Base-by-base conservation (phyloP, 1,140 invertebrate genomes). In the Pomacea maculata region DNA sequence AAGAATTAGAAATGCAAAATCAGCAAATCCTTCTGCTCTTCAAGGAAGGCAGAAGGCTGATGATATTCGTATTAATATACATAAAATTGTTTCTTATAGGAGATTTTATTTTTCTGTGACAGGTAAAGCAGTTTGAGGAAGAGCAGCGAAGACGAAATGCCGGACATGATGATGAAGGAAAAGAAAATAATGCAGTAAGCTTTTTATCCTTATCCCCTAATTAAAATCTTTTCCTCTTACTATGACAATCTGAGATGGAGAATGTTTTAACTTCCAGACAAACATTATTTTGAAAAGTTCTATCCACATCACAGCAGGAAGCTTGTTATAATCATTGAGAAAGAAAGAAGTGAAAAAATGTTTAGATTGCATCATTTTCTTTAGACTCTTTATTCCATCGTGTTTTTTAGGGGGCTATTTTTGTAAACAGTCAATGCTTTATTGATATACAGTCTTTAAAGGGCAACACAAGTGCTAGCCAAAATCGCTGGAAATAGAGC, bases 111-210 rank as follows among this genome's bases (percentile, higher is more conserved):
- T 76, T 78, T 65, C 55, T 63, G 5, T 67, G 68, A n/a, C 73
- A 84, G 83, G 83, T 84, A 21, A 80, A 84, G 63, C 76, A 79
- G 57, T 84, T 84, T 82, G 83, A 84, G 74, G 84, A 83, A 67
- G 79, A 83, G 70, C 78, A 81, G 57, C 25, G 75, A 63, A 57
- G 78, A 55, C 57, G 73, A 19, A 11, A 34, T n/a, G 61, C 8
- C 17, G 75, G 29, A 19, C 67, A 45, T 65, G 80, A 75, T 17
- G 80, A 84, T 14, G 80, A 84, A 34, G 75, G 75, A 70, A 84
- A 84, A 73, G 83, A 82, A 70, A 84, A 82, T 67, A 68, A 81
- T 64, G 80, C 70, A 68, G 75, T 83, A 74, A 72, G 82, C 65
- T 17, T 29, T 25, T 57, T 63, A 64, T 82, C 5, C 75, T 61